Percentiles rank a stretch among this genome's conserved stretches.
Conservation (phyloP, 1,140 invertebrate genomes). For the Alviniconcha marisindica region DNA sequence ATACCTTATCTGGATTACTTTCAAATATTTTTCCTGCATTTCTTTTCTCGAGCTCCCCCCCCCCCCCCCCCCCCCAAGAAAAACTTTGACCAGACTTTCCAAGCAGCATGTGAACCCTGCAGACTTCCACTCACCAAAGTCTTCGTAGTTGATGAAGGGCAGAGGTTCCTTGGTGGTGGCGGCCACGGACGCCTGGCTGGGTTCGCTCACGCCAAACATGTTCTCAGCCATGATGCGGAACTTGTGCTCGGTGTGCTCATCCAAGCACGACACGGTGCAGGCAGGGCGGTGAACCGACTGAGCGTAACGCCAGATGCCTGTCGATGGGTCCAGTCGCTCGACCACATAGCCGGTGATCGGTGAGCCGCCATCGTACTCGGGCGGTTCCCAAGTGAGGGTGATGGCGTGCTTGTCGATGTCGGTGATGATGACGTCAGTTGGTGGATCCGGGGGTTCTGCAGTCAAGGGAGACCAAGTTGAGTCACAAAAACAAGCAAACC, state of each 20-base stretch:
- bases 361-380: conserved; percentile 94
- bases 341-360: conserved; percentile 97
- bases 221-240: conserved; percentile 99
- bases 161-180: conserved; percentile 80
- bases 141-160: conserved; percentile 70
- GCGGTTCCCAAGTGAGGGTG: conserved; percentile 93
- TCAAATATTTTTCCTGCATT: too few species aligned
- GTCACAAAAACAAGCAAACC: too few species aligned
- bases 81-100: too few species aligned
- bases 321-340: conserved; percentile 91
- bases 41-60: too few species aligned
- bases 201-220: conserved; percentile 95
- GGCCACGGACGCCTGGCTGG: conserved; percentile 77
- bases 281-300: conserved; percentile 92
- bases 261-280: conserved; percentile 81
- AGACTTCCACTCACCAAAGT: conserved; percentile 73
- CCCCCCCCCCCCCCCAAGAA: too few species aligned
- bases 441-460: conserved; percentile 90
- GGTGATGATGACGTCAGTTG: conserved; percentile 94
- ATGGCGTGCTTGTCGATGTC: conserved; percentile 95
- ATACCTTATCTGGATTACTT: too few species aligned
- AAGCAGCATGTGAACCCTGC: too few species aligned
- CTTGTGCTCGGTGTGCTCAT: conserved; percentile 89
- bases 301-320: conserved; percentile 96
- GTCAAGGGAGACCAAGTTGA: too few species aligned